Evolutionary conservation across 1,140 invertebrate species (phyloP).

Genomic region (Dermatophagoides farinae): DNA sequence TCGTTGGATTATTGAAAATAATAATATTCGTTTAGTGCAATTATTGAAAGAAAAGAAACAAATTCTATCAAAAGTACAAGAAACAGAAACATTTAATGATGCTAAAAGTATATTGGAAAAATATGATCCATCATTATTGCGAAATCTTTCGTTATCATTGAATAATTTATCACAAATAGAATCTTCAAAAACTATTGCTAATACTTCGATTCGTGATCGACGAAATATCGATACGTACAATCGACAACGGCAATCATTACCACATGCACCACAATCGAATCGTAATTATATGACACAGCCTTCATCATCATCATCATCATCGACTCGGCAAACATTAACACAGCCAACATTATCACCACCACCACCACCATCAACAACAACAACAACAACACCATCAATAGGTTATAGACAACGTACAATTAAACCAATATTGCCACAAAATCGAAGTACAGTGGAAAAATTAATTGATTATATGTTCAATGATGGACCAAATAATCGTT

Average conservation of each 20-base stretch:
- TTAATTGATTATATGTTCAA: slow-evolving; percentile 81
- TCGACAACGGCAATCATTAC: not conserved
- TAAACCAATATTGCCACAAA: slow-evolving; percentile 35
- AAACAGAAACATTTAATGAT: slow-evolving; percentile 92
- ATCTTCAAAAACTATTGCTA: not conserved
- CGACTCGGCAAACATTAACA: no score
- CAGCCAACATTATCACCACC: slow-evolving; percentile 18
- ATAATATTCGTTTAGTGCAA: slow-evolving; percentile 47
- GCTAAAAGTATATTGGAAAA: slow-evolving; percentile 76
- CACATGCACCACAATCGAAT: not conserved
- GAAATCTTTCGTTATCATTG: not conserved
- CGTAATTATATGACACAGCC: not conserved
- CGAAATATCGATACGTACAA: not conserved
- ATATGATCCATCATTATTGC: slow-evolving; percentile 47
- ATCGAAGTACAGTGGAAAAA: slow-evolving; percentile 53
- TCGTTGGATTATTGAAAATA: slow-evolving; percentile 53
- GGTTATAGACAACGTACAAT: slow-evolving; percentile 9
- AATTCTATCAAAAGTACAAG: slow-evolving; percentile 84
- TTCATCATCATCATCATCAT: not conserved
- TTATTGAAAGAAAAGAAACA: slow-evolving; percentile 61
- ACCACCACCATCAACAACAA: slow-evolving; percentile 18
- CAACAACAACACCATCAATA: slow-evolving; percentile 23
- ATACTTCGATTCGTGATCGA: not conserved
- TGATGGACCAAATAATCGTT: slow-evolving; percentile 81
- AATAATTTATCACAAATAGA: not conserved